phyloP scores from a whole-genome alignment of 2,888 invertebrate genomes.

The Cyrtodaria siliqua region DNA sequence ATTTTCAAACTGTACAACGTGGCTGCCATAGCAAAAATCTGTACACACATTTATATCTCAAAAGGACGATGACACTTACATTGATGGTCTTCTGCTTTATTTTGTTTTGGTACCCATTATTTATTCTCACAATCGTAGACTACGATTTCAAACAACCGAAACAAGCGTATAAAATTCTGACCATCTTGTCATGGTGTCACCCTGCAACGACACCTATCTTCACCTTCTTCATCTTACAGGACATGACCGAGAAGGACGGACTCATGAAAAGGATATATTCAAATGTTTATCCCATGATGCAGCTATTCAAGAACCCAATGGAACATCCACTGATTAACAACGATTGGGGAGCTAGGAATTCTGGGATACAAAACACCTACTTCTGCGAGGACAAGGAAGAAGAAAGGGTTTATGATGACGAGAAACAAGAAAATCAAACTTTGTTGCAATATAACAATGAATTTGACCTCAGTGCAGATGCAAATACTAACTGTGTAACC shows the following conservation, averaged over 20 bases:
- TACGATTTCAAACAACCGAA: slow-evolving; percentile 78
- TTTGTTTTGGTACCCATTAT: slow-evolving; percentile 96
- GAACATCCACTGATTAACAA: slow-evolving; percentile 52
- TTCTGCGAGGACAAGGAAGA: no score
- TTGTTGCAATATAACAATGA: slow-evolving; percentile 9
- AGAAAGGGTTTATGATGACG: slow-evolving; percentile 20
- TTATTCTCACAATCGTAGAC: slow-evolving; percentile 91
- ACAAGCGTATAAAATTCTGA: slow-evolving; percentile 83
- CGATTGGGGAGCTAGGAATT: slow-evolving; percentile 30
- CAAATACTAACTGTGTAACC: slow-evolving; percentile 12
- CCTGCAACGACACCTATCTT: slow-evolving; percentile 84
- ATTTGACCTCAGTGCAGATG: slow-evolving; percentile 8
- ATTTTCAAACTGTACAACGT: slow-evolving; percentile 26
- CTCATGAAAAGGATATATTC: slow-evolving; percentile 73
- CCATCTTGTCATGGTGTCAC: slow-evolving; percentile 84
- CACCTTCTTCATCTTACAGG: slow-evolving; percentile 77
- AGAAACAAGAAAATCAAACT: neutral
- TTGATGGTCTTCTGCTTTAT: slow-evolving; percentile 88
- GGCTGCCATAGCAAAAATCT: slow-evolving; percentile 54
- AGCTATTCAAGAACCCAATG: slow-evolving; percentile 54
- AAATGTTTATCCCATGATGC: slow-evolving; percentile 74
- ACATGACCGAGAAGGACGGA: slow-evolving; percentile 69
- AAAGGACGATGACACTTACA: slow-evolving; percentile 74
- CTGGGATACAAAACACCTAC: slow-evolving; percentile 52
- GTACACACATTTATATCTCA: slow-evolving; percentile 69